A percentile compares a stretch with the other conserved stretches of the same genome.
These are phyloP conservation scores for Apodemia zela DNA, from an alignment of 2,888 invertebrate species.

Conservation along the genomic window DNA sequence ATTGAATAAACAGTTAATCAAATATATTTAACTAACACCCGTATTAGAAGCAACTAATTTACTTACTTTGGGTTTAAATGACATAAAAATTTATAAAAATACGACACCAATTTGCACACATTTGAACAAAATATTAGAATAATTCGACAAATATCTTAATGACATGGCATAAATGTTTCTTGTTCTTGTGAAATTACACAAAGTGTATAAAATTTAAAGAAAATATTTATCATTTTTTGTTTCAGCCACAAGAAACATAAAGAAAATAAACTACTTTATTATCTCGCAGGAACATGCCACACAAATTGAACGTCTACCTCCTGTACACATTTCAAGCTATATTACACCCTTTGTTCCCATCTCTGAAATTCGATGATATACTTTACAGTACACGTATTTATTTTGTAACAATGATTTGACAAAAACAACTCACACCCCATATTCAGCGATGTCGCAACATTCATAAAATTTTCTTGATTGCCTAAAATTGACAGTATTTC, in stretches of 20 bases:
- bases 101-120: too few relatives aligned
- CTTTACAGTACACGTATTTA: conserved; percentile 4
- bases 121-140: too few relatives aligned
- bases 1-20: too few relatives aligned
- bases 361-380: conserved; percentile 16
- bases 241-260: conserved; percentile 7
- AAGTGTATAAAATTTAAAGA: neutral
- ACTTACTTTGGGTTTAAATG: too few relatives aligned
- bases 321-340: conserved; percentile 54
- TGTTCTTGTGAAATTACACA: too few relatives aligned
- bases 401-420: neutral
- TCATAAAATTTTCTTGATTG: conserved; percentile 5
- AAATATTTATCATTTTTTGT: neutral
- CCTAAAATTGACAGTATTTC: neutral
- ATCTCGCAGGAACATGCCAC: conserved; percentile 28
- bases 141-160: too few relatives aligned
- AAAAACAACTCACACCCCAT: conserved; percentile 1
- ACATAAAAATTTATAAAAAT: too few relatives aligned
- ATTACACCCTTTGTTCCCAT: conserved; percentile 34
- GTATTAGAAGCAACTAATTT: too few relatives aligned
- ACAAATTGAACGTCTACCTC: conserved; percentile 59
- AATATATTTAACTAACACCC: too few relatives aligned
- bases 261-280: conserved; percentile 16
- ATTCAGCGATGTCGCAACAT: neutral
- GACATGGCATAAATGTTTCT: too few relatives aligned